Evolutionary conservation across 1,140 invertebrate genomes (phyloP), one percentile per base, ranked within the genome.

Genomic region (Frieseomelitta varia): DNA sequence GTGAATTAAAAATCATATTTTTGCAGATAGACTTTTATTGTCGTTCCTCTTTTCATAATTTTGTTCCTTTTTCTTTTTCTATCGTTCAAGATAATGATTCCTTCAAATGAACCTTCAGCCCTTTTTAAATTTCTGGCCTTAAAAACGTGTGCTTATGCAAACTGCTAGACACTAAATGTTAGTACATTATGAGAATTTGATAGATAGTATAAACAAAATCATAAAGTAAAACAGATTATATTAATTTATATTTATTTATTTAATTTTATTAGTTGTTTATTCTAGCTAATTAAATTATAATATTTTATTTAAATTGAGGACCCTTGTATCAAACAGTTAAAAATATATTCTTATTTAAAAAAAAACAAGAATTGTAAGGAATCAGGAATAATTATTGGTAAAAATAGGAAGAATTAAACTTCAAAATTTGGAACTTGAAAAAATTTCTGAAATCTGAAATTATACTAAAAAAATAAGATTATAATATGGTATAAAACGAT

Each of bases 1-100:
- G 88, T 91, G 85, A 86, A 93, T 93, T 93, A 92, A 93, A 93
- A 91, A 88, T 90, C 86, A 91, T 85, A 92, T 90, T 90, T 93
- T 93, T 93, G 92, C 91, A 92, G 84, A 88, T 87, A 92, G 73
- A 65, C 58, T 68, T 68, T 34, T 24, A n/a, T 84, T 79, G 30
- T 79, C 83, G 84, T 87, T 86, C 19, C 58, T 90, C 39, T 53
- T 87, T 76, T 78, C 15, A 80, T 78, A 21, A 77, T 86, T 90
- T 72, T 83, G 68, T 75, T 86, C 55, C 27, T 87, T 79, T 87
- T 78, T 47, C 39, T 47, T 19, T 86, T 75, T 79, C 85, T 80
- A 6, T 51, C 10, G 65, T 78, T 84, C 8, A 6, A 63, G 17
- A 53, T 34, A 83, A 55, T 19, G 12, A 51, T 79, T 76, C 55